Conservation (phyloP, 2,888 invertebrate genomes). For the Heterodera filipjevi region DNA sequence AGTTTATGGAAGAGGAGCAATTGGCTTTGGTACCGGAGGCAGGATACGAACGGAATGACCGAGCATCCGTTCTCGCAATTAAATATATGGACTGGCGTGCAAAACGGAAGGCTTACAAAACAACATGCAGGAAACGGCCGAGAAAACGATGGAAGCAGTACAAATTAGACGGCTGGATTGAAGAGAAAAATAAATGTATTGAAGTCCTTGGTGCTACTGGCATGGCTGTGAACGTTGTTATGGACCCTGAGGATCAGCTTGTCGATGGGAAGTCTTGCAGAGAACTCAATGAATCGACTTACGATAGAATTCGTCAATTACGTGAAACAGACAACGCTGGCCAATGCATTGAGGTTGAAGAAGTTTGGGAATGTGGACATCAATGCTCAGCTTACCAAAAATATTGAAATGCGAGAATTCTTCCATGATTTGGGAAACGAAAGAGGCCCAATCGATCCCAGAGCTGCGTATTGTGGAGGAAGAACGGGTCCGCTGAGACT, state of each 20-base stretch:
- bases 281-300: not conserved
- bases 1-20: conserved; percentile 8
- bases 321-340: not conserved
- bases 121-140: conserved; percentile 10
- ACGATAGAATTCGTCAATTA: not conserved
- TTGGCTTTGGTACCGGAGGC: conserved; percentile 8
- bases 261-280: not conserved
- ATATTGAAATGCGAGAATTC: not conserved
- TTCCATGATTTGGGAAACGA: not conserved
- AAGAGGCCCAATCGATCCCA: not conserved
- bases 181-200: not conserved
- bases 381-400: not conserved
- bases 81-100: conserved; percentile 16
- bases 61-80: not conserved
- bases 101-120: not conserved
- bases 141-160: not conserved
- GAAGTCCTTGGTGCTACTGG: conserved; percentile 13
- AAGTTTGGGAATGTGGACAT: conserved; percentile 8
- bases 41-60: conserved; percentile 1
- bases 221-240: not conserved
- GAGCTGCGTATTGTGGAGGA: conserved; percentile 1
- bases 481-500: conserved; percentile 2
- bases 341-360: not conserved
- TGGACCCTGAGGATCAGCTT: not conserved
- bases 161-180: conserved; percentile 13